Evolutionary conservation across 2,113 vertebrate species (phyloP), one percentile per base, ranked within the genome.

Genomic region (Lampris megalopsis): DNA sequence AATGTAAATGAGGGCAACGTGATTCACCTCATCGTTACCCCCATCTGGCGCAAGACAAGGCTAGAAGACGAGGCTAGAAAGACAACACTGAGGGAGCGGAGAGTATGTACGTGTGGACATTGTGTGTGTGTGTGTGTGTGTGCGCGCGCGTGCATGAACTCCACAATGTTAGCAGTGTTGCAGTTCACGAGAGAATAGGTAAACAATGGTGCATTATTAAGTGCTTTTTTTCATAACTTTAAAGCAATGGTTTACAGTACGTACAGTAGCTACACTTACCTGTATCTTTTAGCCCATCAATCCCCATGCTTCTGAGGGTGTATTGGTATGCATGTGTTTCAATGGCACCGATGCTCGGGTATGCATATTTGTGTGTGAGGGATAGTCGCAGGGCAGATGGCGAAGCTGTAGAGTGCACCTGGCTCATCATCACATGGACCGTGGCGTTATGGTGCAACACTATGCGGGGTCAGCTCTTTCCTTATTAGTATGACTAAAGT

Each of bases 1-100:
- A 86, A 86, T 84, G 48, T 50, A 59, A 86, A 90, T 63, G 3
- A 87, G 61, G 66, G 37, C 41, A 67, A 76, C 75, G 57, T 57
- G 62, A 79, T 68, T 86, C 81, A 86, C 68, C 80, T 77, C 73
- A 76, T 79, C 71, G 36, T 80, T 61, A 80, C 68, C 83, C 24
- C 73, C 79, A 76, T 88, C 88, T 74, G 86, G 69, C 52, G 64
- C 36, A 2, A 43, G 63, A 0, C 5, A 41, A 42, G 10, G 35
- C 54, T 52, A 86, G 72, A 71, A 7, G 7, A 7, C 4, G 43
- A 45, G 41, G 36, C 59, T 54, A 13, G 38, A 64, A 53, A 69
- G 60, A 38, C 60, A 37, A 42, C 9, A 63, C 9, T 24, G 11
- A 54, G n/a, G 60, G 4, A 59, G 43, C 4, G 43, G 43, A 45